Conservation (phyloP, 2,888 invertebrate genomes). For the Tribolium freemani region DNA sequence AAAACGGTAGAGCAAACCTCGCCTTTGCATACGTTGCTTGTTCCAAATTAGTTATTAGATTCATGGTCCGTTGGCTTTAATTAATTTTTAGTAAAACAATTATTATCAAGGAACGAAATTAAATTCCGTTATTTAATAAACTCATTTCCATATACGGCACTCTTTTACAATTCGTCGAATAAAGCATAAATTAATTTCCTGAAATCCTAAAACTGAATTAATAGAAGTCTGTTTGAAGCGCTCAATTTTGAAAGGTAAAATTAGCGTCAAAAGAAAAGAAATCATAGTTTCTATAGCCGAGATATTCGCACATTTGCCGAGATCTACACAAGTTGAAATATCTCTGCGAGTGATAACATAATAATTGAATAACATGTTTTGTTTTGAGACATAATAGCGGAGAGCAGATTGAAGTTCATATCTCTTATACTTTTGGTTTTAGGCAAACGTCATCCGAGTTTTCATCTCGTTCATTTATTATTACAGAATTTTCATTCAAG, state of each 20-base stretch:
- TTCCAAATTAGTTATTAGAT: slow-evolving; percentile 31
- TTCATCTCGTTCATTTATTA: slow-evolving; percentile 1
- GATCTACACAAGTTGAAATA: no score
- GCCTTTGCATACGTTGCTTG: slow-evolving; percentile 18
- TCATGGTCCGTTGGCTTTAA: slow-evolving; percentile 35
- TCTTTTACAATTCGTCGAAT: slow-evolving; percentile 30
- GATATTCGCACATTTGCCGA: no score
- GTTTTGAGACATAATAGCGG: slow-evolving; percentile 13
- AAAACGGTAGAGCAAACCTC: slow-evolving; percentile 27
- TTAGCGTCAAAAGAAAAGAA: neutral
- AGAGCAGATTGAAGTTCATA: slow-evolving; percentile 8
- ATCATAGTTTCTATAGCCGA: neutral
- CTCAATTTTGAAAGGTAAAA: neutral
- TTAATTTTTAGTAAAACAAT: slow-evolving; percentile 41
- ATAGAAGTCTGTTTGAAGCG: slow-evolving; percentile 6
- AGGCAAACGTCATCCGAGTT: neutral
- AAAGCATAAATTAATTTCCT: slow-evolving; percentile 33
- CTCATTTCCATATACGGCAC: slow-evolving; percentile 29
- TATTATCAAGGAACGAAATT: slow-evolving; percentile 33
- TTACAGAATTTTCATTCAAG: neutral
- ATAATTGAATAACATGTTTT: slow-evolving; percentile 14
- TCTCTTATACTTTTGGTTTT: slow-evolving; percentile 5
- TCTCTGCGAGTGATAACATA: neutral
- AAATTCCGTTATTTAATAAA: slow-evolving; percentile 38
- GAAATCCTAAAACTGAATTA: slow-evolving; percentile 20